A percentile compares a stretch with the other conserved stretches of the same genome.
Evolutionary conservation across 2,888 invertebrate genomes (phyloP).

Genomic region (Arctia plantaginis): DNA sequence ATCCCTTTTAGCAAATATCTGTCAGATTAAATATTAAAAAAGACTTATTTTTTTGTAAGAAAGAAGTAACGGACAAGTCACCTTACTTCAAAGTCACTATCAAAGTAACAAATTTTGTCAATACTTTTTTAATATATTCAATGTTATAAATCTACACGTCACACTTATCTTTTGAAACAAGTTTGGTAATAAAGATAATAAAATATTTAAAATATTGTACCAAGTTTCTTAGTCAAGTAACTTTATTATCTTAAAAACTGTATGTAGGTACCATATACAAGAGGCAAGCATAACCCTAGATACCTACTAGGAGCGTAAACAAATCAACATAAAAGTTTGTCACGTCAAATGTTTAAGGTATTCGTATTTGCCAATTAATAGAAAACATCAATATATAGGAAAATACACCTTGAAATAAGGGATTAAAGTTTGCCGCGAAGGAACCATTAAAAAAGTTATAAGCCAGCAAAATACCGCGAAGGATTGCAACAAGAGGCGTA

Average conservation of each 20-base stretch:
- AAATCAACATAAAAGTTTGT: constrained; percentile 60
- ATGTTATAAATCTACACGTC: background rate
- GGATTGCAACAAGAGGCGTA: constrained; percentile 69
- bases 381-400: constrained; percentile 12
- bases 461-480: constrained; percentile 57
- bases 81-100: background rate
- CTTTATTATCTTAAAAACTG: background rate
- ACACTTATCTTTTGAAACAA: constrained; percentile 1
- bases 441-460: constrained; percentile 33
- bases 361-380: constrained; percentile 49
- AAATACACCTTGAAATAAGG: constrained; percentile 24
- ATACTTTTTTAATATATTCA: background rate
- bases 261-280: background rate
- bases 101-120: background rate
- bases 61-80: background rate
- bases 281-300: constrained; percentile 49
- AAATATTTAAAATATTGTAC: background rate
- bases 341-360: constrained; percentile 56
- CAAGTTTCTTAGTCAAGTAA: background rate
- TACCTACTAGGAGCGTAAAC: constrained; percentile 58
- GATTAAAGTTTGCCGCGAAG: constrained; percentile 10
- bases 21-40: background rate
- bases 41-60: background rate
- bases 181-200: constrained; percentile 2
- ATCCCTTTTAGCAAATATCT: constrained; percentile 9